These are phyloP conservation scores for Neuroterus valhalla DNA, from an alignment of 1,140 invertebrate genomes.

Conservation along the genomic window DNA sequence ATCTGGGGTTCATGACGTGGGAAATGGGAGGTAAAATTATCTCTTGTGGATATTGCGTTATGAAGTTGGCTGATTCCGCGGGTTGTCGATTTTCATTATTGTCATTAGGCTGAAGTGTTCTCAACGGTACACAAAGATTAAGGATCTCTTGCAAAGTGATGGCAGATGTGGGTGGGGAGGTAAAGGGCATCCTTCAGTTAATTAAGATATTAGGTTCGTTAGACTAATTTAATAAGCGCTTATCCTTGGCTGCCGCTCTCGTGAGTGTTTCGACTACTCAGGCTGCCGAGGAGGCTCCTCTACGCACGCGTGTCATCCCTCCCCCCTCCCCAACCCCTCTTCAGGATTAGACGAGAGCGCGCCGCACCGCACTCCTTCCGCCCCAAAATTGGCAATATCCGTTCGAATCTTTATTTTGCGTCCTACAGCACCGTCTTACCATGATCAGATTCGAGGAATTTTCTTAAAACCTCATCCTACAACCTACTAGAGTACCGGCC, in stretches of 20 bases:
- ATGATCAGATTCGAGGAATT: slow-evolving; percentile 38
- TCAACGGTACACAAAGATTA: slow-evolving; percentile 27
- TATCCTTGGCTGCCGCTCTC: slow-evolving; percentile 45
- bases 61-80: slow-evolving; percentile 27
- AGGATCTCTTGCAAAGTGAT: slow-evolving; percentile 31
- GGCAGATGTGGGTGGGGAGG: slow-evolving; percentile 30
- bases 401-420: slow-evolving; percentile 62
- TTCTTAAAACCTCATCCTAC: slow-evolving; percentile 39
- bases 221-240: slow-evolving; percentile 59
- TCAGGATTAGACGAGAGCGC: slow-evolving; percentile 54
- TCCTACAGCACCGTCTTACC: slow-evolving; percentile 44
- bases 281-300: slow-evolving; percentile 20
- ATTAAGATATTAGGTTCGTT: slow-evolving; percentile 61
- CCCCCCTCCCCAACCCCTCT: no score
- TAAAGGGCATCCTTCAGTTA: slow-evolving; percentile 53
- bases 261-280: slow-evolving; percentile 38
- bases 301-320: slow-evolving; percentile 46
- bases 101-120: slow-evolving; percentile 23
- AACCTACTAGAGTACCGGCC: background rate
- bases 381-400: slow-evolving; percentile 68
- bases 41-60: slow-evolving; percentile 17
- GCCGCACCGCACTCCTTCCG: slow-evolving; percentile 52
- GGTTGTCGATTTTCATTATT: slow-evolving; percentile 30
- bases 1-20: background rate
- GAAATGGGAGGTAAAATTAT: slow-evolving; percentile 4